Evolutionary conservation across 2,888 invertebrate species (phyloP).

Genomic region (Epistrophe eligans): DNA sequence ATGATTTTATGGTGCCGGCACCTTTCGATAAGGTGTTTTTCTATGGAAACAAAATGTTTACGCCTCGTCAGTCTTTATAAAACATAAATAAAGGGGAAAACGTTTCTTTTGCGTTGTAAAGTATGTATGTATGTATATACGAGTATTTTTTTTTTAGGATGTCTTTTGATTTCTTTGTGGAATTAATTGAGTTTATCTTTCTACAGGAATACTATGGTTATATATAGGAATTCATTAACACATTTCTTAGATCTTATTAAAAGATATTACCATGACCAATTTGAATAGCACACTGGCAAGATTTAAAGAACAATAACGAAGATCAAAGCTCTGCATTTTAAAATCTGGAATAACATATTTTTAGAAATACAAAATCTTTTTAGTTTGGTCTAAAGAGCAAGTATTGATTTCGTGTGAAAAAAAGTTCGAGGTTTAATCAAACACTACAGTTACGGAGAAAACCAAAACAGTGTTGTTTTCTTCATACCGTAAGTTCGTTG

Average conservation of each 20-base stretch:
- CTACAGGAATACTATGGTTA: neutral
- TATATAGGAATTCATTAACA: neutral
- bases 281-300: neutral
- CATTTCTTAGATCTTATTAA: neutral
- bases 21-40: neutral
- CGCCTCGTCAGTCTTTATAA: neutral
- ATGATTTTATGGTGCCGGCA: conserved; percentile 10
- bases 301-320: neutral
- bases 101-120: neutral
- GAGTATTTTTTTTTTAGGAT: neutral
- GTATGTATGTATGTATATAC: no score
- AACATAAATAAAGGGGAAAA: neutral
- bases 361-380: neutral
- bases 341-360: neutral
- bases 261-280: neutral
- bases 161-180: neutral
- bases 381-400: no score
- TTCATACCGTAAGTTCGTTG: no score
- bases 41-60: conserved; percentile 3
- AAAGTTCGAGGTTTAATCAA: no score
- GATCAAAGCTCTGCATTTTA: no score
- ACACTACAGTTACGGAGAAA: no score
- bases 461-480: no score
- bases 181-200: neutral
- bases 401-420: no score